Percentiles rank a stretch among this genome's conserved stretches.
phyloP scores from a whole-genome alignment of 2,888 invertebrate genomes.

The Coecobrya sp. region DNA sequence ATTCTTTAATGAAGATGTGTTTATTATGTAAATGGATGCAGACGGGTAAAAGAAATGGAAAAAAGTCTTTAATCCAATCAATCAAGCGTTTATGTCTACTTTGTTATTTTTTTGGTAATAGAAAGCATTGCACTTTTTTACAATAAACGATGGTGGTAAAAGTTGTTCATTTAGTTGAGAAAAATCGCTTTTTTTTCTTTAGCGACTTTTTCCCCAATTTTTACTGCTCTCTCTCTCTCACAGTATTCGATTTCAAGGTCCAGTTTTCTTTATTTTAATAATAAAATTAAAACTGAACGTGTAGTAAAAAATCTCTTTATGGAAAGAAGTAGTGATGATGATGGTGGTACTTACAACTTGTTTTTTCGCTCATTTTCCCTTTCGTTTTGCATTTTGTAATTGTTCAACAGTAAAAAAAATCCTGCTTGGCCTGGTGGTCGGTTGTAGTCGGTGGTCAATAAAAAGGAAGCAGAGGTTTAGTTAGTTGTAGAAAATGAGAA shows the following conservation, averaged over 20 bases:
- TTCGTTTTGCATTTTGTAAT: slow-evolving; percentile 31
- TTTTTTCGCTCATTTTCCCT: slow-evolving; percentile 38
- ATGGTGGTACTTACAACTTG: slow-evolving; percentile 30
- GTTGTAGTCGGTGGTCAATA: background rate
- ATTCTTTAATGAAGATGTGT: slow-evolving; percentile 47
- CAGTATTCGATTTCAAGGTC: background rate
- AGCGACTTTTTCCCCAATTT: background rate
- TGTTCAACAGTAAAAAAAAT: slow-evolving; percentile 30
- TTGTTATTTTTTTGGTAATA: background rate
- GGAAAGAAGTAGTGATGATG: background rate
- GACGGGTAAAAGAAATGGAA: background rate
- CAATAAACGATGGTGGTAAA: background rate
- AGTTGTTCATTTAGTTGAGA: background rate
- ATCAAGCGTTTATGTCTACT: slow-evolving; percentile 31
- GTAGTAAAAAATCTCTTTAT: slow-evolving; percentile 26
- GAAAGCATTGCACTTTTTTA: background rate
- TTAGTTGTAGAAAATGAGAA: background rate
- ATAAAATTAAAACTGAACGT: slow-evolving; percentile 40
- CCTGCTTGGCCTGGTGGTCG: slow-evolving; percentile 21
- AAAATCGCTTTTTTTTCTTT: background rate
- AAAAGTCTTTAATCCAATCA: slow-evolving; percentile 43
- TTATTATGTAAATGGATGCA: slow-evolving; percentile 55
- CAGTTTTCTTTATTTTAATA: slow-evolving; percentile 14
- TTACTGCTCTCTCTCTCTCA: background rate
- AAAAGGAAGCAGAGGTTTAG: background rate